A percentile compares a stretch with the other conserved stretches of the same genome.
Evolutionary conservation across 2,888 invertebrate species (phyloP).

Genomic region (Drosophila anomalata): DNA sequence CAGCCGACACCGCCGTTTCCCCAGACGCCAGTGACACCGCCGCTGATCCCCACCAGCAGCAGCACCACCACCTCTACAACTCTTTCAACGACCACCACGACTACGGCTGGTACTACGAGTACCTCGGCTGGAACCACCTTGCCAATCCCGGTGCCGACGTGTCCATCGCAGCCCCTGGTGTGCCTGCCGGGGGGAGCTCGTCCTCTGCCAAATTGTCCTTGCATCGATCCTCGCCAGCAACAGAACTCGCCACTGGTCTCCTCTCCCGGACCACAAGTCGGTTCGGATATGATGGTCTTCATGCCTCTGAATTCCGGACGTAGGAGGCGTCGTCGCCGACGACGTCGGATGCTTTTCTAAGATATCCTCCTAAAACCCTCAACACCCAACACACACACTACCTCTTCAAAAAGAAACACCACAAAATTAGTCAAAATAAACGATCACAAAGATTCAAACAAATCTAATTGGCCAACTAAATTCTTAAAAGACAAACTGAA

Average conservation of each 20-base stretch:
- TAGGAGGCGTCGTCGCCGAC: constrained; percentile 64
- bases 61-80: constrained; percentile 14
- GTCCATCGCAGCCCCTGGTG: constrained; percentile 74
- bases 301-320: constrained; percentile 59
- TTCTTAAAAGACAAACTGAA: not conserved
- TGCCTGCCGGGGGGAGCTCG: constrained; percentile 78
- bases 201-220: constrained; percentile 81
- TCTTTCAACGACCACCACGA: constrained; percentile 34
- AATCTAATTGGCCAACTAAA: constrained; percentile 54
- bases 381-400: not conserved
- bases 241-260: constrained; percentile 37
- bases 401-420: constrained; percentile 3
- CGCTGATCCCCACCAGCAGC: constrained; percentile 32
- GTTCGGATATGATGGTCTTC: constrained; percentile 79
- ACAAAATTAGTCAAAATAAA: constrained; percentile 43
- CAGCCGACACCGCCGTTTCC: constrained; percentile 63
- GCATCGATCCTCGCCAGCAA: constrained; percentile 81
- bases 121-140: constrained; percentile 33
- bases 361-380: not conserved
- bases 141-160: constrained; percentile 43
- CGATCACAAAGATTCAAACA: constrained; percentile 35
- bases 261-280: constrained; percentile 35
- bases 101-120: constrained; percentile 21
- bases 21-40: constrained; percentile 53
- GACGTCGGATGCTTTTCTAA: constrained; percentile 37